Conservation (phyloP, 2,888 invertebrate genomes). For the Megaustenia siamemsis region DNA sequence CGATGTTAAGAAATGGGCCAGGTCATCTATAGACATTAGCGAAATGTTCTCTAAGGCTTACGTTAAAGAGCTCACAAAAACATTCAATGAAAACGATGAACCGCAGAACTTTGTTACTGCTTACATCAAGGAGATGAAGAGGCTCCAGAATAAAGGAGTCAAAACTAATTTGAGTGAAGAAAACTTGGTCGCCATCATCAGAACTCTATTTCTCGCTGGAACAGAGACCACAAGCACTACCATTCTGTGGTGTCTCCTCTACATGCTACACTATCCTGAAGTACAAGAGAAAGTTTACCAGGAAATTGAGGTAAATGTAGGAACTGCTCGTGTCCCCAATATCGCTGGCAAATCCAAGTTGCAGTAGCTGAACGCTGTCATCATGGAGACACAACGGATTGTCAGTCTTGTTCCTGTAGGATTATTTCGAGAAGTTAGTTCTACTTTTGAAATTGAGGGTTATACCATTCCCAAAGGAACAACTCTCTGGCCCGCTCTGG, state of each 20-base stretch:
- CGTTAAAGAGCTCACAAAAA: conserved; percentile 52
- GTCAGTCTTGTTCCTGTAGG: conserved; percentile 63
- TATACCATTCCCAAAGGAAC: conserved; percentile 72
- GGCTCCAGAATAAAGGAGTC: not conserved
- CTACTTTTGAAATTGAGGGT: conserved; percentile 65
- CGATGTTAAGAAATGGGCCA: conserved; percentile 45
- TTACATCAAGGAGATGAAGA: conserved; percentile 54
- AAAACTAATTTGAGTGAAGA: conserved; percentile 6
- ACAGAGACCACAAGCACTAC: conserved; percentile 89
- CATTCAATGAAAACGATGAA: conserved; percentile 51
- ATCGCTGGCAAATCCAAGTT: conserved; percentile 60
- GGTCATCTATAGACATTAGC: conserved; percentile 15
- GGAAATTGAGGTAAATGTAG: conserved; percentile 74
- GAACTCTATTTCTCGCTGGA: conserved; percentile 36
- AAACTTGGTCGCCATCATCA: conserved; percentile 30
- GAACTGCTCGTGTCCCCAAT: conserved; percentile 60
- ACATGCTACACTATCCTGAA: conserved; percentile 88
- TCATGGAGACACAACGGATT: conserved; percentile 68
- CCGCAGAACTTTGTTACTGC: conserved; percentile 62
- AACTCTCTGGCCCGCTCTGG: conserved; percentile 63
- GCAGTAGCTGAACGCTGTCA: conserved; percentile 68
- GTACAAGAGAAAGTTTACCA: conserved; percentile 68
- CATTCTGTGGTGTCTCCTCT: conserved; percentile 89
- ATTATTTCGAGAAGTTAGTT: conserved; percentile 55
- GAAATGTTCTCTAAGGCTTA: conserved; percentile 42